Evolutionary conservation across 2,888 invertebrate genomes (phyloP).

Genomic region (Drosophila ustulata): DNA sequence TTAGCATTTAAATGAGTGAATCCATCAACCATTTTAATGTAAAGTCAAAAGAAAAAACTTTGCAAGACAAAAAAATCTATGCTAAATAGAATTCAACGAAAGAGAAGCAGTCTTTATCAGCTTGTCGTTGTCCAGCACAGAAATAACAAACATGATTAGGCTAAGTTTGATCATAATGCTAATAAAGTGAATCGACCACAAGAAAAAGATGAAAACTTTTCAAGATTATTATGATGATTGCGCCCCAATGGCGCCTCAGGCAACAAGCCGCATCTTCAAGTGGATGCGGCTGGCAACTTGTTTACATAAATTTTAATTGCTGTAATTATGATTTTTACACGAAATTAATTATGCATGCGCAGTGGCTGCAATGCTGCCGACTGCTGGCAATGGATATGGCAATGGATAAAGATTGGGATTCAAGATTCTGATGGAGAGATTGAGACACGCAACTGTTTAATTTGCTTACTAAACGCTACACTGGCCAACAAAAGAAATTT

Average conservation of each 20-base stretch:
- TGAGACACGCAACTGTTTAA: constrained; percentile 42
- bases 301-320: constrained; percentile 76
- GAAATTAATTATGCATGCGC: constrained; percentile 75
- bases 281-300: constrained; percentile 59
- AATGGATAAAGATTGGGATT: constrained; percentile 19
- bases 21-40: not conserved
- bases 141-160: constrained; percentile 31
- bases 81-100: not conserved
- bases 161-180: constrained; percentile 51
- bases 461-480: constrained; percentile 25
- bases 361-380: constrained; percentile 44
- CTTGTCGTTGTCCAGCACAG: constrained; percentile 7
- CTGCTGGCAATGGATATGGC: constrained; percentile 12
- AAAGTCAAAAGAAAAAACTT: not conserved
- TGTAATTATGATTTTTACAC: constrained; percentile 77
- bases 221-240: constrained; percentile 60
- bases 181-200: constrained; percentile 53
- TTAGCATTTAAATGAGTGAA: constrained; percentile 1
- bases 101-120: constrained; percentile 1
- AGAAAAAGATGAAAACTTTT: constrained; percentile 42
- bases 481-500: constrained; percentile 31
- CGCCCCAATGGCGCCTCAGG: constrained; percentile 54
- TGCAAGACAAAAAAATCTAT: not conserved
- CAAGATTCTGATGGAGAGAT: constrained; percentile 15
- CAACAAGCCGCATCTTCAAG: constrained; percentile 20